Evolutionary conservation across 2,797 vertebrate genomes (phyloP).

Genomic region (Enoplosus armatus): DNA sequence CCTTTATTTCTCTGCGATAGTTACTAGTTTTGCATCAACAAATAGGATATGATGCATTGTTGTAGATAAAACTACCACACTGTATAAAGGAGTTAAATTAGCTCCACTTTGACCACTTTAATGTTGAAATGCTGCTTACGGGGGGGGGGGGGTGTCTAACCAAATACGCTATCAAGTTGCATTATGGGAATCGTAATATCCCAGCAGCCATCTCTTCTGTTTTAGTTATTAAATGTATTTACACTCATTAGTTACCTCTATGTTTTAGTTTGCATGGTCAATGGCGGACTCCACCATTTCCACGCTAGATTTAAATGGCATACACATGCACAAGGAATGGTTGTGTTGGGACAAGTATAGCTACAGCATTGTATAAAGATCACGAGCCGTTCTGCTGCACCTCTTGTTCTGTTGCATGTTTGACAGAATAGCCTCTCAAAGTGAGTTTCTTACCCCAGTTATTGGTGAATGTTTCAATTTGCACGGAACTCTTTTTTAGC

Average conservation of each 20-base stretch:
- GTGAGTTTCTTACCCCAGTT: background rate
- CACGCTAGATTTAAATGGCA: background rate
- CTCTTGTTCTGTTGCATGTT: background rate
- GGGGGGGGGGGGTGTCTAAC: background rate
- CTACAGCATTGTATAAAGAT: background rate
- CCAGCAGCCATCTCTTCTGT: background rate
- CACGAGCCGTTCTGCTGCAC: background rate
- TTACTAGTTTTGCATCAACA: slow-evolving; percentile 1
- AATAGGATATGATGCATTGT: background rate
- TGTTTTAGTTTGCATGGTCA: background rate
- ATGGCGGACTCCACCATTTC: background rate
- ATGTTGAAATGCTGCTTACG: background rate
- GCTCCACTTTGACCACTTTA: background rate
- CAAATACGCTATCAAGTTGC: background rate
- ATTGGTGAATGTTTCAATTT: background rate
- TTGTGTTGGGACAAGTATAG: background rate
- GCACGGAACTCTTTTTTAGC: background rate
- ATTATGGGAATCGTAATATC: background rate
- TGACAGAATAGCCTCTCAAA: background rate
- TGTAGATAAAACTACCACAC: background rate
- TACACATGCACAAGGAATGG: background rate
- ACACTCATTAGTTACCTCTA: background rate
- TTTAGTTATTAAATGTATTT: background rate
- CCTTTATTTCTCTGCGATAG: background rate
- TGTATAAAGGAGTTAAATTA: background rate